Evolutionary conservation across 2,888 invertebrate genomes (phyloP), one percentile per base, ranked within the genome.

Genomic region (Siphlonurus alternatus): DNA sequence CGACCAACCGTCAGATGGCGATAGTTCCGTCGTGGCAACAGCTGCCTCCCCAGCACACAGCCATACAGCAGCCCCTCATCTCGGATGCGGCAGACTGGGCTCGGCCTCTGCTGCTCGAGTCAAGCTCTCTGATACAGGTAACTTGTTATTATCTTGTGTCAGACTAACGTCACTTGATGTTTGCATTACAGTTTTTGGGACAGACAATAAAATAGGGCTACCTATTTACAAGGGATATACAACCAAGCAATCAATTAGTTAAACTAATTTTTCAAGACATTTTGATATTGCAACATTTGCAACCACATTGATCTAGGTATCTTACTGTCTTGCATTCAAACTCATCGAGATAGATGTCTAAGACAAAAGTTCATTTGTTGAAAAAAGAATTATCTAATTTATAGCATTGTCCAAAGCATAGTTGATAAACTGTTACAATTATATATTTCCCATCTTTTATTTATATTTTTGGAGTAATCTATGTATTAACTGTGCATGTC

Each of bases 11-110:
- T 20, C 90, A 89, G 76, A 87, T 88, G 83, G 87, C 90, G 0
- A 79, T 90, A 67, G 89, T 91, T 63, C 88, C 89, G 20, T 89
- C 89, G 0, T 91, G 90, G 89, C 87, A 89, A 71, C 89, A 89
- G 71, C 80, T 89, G 69, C 84, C 86, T 54, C 80, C 78, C 7
- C 81, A 81, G 65, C 82, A 83, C 67, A 78, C 80, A 54, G 78
- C 81, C 18, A 81, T 83, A 62, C 83, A 83, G 70, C 83, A 84
- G 69, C 82, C 83, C 0, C 71, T 83, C 38, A 72, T 83, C 24
- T 81, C 82, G 23, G 82, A 82, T 66, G 83, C 83, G 63, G 79
- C 80, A 19, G 83, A 85, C 69, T 87, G 87, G 87, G 82, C 85
- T 66, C 81, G 88, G 70, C 88, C 88, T 62, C 79, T 88, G 62